Evolutionary conservation across 2,888 invertebrate species (phyloP).

Genomic region (Synergus japonicus): DNA sequence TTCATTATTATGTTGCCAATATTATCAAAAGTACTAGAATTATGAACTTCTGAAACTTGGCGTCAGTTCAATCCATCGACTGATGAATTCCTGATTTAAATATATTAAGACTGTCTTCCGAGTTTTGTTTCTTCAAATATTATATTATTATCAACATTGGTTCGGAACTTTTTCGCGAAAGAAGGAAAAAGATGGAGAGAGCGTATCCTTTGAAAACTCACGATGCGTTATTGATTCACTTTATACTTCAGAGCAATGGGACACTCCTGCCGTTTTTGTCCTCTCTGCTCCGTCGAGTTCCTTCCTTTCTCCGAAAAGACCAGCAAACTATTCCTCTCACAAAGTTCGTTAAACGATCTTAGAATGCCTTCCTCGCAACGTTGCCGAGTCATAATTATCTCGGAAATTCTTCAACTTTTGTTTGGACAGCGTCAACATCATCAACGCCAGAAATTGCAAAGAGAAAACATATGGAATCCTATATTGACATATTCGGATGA

Average conservation of each 20-base stretch:
- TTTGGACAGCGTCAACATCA: conserved; percentile 25
- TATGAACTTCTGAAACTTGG: not conserved
- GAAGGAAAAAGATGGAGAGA: conserved; percentile 22
- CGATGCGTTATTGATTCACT: conserved; percentile 41
- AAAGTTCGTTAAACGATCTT: conserved; percentile 42
- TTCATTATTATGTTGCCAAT: not conserved
- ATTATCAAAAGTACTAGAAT: not conserved
- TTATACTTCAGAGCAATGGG: conserved; percentile 34
- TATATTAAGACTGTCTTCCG: not conserved
- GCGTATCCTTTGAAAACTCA: conserved; percentile 39
- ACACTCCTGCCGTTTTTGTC: conserved; percentile 34
- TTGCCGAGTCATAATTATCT: conserved; percentile 32
- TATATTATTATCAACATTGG: conserved; percentile 20
- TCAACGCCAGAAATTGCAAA: not conserved
- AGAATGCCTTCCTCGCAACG: conserved; percentile 24
- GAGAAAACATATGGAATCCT: not conserved
- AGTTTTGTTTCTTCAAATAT: conserved; percentile 27
- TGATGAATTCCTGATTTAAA: conserved; percentile 19
- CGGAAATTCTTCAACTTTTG: conserved; percentile 4
- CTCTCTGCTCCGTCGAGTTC: conserved; percentile 17
- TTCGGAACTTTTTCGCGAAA: not conserved
- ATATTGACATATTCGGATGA: not conserved
- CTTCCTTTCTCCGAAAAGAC: conserved; percentile 25
- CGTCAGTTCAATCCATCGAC: not conserved
- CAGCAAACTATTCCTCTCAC: conserved; percentile 33